Evolutionary conservation across 1,140 invertebrate genomes (phyloP).

Genomic region (Heliconius eleuchia): DNA sequence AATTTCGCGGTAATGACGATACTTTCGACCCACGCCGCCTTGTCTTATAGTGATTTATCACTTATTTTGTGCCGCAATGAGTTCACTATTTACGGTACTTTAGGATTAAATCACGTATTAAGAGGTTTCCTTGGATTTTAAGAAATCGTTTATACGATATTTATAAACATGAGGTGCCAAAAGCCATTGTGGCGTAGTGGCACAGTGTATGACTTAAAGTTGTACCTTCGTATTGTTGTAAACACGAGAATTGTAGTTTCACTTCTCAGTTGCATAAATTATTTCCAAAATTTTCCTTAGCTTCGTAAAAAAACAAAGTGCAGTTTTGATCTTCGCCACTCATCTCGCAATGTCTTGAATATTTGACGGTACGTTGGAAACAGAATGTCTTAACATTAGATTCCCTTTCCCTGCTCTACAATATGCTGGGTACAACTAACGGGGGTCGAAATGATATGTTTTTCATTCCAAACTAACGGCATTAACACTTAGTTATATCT

Average conservation of each 20-base stretch:
- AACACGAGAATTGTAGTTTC: no score
- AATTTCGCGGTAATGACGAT: slow-evolving; percentile 41
- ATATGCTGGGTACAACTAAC: background rate
- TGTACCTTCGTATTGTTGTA: no score
- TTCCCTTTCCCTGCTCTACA: background rate
- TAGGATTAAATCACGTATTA: background rate
- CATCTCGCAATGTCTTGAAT: no score
- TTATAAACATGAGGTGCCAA: no score
- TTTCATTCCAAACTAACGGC: background rate
- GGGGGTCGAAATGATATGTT: background rate
- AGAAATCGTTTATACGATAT: background rate
- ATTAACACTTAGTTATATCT: background rate
- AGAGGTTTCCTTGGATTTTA: background rate
- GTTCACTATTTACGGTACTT: slow-evolving; percentile 26
- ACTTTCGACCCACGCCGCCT: slow-evolving; percentile 32
- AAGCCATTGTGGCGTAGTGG: no score
- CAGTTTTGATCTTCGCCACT: no score
- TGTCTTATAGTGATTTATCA: slow-evolving; percentile 37
- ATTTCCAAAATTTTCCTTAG: no score
- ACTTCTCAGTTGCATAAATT: no score
- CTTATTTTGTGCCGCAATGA: slow-evolving; percentile 29
- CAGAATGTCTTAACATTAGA: background rate
- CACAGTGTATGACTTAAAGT: no score
- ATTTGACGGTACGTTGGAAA: background rate
- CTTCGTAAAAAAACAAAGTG: no score